Evolutionary conservation across 2,113 vertebrate genomes (phyloP).

Genomic region (Craseonycteris thonglongyai): DNA sequence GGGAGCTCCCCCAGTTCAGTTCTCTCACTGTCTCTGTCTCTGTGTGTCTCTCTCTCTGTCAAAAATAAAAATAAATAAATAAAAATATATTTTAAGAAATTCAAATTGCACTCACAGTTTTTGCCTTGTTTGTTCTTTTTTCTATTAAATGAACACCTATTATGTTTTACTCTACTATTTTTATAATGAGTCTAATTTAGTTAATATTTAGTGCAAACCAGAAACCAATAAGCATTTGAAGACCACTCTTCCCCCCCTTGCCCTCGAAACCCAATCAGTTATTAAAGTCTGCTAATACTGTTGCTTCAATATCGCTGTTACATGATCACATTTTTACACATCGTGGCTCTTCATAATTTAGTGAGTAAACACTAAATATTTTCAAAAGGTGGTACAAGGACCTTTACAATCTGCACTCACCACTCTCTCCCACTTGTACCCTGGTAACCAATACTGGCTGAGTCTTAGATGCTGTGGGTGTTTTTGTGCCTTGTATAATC

Average conservation of each 20-base stretch:
- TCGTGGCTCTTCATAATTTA: background rate
- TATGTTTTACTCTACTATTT: background rate
- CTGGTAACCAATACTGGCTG: background rate
- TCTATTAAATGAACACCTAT: background rate
- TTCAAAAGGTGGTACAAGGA: background rate
- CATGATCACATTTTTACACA: background rate
- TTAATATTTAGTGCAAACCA: background rate
- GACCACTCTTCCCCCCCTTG: background rate
- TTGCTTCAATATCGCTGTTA: background rate
- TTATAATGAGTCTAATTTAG: background rate
- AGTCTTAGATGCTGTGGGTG: background rate
- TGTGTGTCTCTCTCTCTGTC: too few species aligned
- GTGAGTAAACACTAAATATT: background rate
- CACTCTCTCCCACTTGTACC: background rate
- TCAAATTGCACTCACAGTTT: background rate
- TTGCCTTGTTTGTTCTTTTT: background rate
- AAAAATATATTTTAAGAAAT: too few species aligned
- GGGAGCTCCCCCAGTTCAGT: too few species aligned
- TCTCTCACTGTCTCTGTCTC: too few species aligned
- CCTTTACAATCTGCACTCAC: background rate
- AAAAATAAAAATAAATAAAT: too few species aligned
- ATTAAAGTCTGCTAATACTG: background rate
- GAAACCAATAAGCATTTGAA: background rate
- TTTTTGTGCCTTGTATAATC: background rate
- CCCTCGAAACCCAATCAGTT: background rate